A percentile compares a stretch with the other conserved stretches of the same genome.
These are phyloP conservation scores for Conops quadrifasciatus DNA, from an alignment of 2,888 invertebrate species.

Conservation along the genomic window DNA sequence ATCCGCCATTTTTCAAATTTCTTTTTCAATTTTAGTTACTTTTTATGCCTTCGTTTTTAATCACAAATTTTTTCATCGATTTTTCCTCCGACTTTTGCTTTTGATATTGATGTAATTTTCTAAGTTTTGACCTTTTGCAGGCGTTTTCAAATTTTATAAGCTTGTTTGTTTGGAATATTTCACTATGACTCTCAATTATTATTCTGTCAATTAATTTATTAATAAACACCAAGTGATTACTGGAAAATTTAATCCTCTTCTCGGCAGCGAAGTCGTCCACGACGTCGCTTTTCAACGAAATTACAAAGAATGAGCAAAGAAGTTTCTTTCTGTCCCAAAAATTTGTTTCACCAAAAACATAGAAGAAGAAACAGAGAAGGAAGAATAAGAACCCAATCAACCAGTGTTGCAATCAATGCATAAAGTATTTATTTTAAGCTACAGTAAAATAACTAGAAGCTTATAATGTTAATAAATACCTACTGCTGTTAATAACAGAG, in stretches of 20 bases:
- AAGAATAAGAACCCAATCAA: not conserved
- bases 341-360: conserved; percentile 1
- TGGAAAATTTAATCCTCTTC: conserved; percentile 11
- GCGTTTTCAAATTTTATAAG: conserved; percentile 27
- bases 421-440: not conserved
- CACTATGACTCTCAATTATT: conserved; percentile 11
- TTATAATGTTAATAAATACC: no score
- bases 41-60: not conserved
- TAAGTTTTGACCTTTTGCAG: not conserved
- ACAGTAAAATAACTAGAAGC: no score
- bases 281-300: conserved; percentile 18
- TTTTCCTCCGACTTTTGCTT: conserved; percentile 11
- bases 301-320: conserved; percentile 38
- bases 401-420: conserved; percentile 16
- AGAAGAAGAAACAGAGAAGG: not conserved
- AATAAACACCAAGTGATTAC: conserved; percentile 19
- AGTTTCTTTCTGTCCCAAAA: conserved; percentile 17
- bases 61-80: conserved; percentile 11
- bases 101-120: conserved; percentile 29
- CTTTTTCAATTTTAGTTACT: no score
- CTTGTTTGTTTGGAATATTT: conserved; percentile 12
- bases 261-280: not conserved
- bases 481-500: no score
- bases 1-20: conserved; percentile 53
- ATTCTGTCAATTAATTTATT: conserved; percentile 3